phyloP scores from a whole-genome alignment of 2,113 vertebrate species.

The Arvicanthis niloticus region DNA sequence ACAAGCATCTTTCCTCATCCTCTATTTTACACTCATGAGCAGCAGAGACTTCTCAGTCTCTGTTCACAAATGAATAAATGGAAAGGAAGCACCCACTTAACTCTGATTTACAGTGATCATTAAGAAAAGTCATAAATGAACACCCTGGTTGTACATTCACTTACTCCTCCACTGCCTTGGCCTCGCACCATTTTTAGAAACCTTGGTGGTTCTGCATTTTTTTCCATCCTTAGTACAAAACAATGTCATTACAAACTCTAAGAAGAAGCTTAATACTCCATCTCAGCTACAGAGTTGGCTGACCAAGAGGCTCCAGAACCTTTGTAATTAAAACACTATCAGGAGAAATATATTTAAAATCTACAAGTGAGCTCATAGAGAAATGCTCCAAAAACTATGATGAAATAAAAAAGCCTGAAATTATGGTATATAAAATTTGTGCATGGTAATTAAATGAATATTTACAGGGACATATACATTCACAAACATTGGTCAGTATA shows the following conservation, averaged over 20 bases:
- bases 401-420: slow-evolving; percentile 12
- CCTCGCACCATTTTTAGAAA: not conserved
- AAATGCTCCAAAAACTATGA: not conserved
- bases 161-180: not conserved
- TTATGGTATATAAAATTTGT: not conserved
- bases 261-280: not conserved
- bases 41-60: not conserved
- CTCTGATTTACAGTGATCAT: not conserved
- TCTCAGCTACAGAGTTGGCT: not conserved
- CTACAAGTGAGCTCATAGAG: not conserved
- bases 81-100: not conserved
- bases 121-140: not conserved
- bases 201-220: not conserved
- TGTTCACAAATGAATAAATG: not conserved
- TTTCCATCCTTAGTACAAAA: not conserved
- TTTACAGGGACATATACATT: not conserved
- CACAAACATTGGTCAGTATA: not conserved
- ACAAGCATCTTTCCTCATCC: not conserved
- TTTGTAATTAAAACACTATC: not conserved
- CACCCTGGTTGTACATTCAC: not conserved
- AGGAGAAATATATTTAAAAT: not conserved
- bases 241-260: not conserved
- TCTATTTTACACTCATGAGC: not conserved
- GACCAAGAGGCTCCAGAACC: not conserved
- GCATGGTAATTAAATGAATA: not conserved